Evolutionary conservation across 2,797 vertebrate genomes (phyloP).

Genomic region (Sebastolobus altivelis): DNA sequence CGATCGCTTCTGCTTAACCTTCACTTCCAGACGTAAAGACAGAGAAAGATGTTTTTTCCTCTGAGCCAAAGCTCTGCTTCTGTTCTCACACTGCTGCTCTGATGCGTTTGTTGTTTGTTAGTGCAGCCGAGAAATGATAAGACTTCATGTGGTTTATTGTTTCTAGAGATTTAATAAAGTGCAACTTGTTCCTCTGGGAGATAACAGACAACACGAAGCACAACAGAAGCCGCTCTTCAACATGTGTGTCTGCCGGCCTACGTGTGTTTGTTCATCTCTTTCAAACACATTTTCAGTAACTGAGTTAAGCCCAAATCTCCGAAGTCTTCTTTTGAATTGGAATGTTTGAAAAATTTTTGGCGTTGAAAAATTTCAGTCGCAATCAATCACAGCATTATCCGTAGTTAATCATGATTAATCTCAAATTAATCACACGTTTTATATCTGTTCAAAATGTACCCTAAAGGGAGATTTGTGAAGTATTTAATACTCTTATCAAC

Average conservation of each 20-base stretch:
- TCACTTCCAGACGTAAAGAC: not conserved
- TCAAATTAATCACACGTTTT: no score
- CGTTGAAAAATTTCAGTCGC: no score
- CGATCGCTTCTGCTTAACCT: not conserved
- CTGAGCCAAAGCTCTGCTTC: slow-evolving; percentile 15
- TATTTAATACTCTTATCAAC: no score
- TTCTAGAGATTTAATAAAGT: slow-evolving; percentile 61
- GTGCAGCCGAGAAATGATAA: slow-evolving; percentile 45
- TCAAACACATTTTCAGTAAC: slow-evolving; percentile 17
- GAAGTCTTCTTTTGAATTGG: not conserved
- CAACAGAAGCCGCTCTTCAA: slow-evolving; percentile 43
- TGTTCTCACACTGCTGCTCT: slow-evolving; percentile 33
- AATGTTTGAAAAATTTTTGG: no score
- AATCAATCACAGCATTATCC: no score
- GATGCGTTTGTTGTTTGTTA: slow-evolving; percentile 44
- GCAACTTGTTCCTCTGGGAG: slow-evolving; percentile 59
- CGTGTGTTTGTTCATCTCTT: slow-evolving; percentile 8
- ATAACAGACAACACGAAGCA: slow-evolving; percentile 61
- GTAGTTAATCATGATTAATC: no score
- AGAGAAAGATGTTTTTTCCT: slow-evolving; percentile 29
- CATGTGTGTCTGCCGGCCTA: slow-evolving; percentile 22
- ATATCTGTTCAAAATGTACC: no score
- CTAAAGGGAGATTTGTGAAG: no score
- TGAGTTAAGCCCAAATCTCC: not conserved
- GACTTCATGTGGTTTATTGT: slow-evolving; percentile 60